phyloP scores from a whole-genome alignment of 2,113 vertebrate genomes.

The Okapia johnstoni region DNA sequence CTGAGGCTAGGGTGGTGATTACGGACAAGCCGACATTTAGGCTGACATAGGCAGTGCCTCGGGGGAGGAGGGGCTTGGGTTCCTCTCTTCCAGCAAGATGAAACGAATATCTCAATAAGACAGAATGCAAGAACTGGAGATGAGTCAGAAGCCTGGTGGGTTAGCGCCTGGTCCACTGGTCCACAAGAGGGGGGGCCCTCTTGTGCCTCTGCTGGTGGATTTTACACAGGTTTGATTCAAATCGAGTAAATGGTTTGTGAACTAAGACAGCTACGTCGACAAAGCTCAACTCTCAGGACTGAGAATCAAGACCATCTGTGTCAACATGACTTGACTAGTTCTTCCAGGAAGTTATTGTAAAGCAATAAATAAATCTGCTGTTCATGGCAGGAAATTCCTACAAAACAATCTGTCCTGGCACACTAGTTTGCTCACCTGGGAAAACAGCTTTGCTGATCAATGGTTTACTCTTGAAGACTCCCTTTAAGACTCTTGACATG shows the following conservation, averaged over 20 bases:
- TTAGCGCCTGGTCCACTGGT: neutral
- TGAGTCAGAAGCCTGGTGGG: neutral
- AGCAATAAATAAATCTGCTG: slow-evolving; percentile 14
- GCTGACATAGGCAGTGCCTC: neutral
- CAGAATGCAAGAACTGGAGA: neutral
- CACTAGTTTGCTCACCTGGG: slow-evolving; percentile 14
- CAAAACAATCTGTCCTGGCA: neutral
- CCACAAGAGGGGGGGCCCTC: neutral
- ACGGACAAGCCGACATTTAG: neutral
- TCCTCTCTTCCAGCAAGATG: neutral
- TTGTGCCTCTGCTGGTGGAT: neutral
- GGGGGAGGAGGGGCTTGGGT: neutral
- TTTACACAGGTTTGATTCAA: neutral
- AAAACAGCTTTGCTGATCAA: neutral
- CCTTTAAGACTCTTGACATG: neutral
- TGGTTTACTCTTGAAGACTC: neutral
- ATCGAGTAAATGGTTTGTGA: neutral
- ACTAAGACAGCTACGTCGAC: neutral
- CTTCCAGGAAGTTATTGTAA: slow-evolving; percentile 27
- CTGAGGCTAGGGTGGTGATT: neutral
- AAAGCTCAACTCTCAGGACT: neutral
- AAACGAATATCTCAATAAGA: neutral
- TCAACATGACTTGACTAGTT: slow-evolving; percentile 51
- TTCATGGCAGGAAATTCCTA: slow-evolving; percentile 16
- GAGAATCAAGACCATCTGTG: slow-evolving; percentile 31